Percentiles rank a stretch among this genome's conserved stretches.
Evolutionary conservation across 2,888 invertebrate species (phyloP).

Genomic region (Drosophila trichaetosa): DNA sequence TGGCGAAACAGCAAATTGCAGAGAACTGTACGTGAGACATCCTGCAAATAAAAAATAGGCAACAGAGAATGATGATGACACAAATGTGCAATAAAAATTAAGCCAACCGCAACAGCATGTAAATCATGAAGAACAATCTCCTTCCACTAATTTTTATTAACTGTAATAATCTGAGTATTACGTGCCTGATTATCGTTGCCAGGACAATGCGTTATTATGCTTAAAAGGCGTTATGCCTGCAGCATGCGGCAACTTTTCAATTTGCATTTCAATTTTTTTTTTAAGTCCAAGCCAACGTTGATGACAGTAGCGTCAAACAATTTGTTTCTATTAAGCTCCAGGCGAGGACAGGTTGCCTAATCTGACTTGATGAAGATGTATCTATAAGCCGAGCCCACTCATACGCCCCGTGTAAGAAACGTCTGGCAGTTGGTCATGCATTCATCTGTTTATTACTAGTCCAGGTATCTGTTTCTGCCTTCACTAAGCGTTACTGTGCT

Average conservation of each 20-base stretch:
- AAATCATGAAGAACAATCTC: background rate
- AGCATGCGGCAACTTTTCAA: conserved; percentile 21
- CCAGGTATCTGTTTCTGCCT: conserved; percentile 10
- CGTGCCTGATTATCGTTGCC: conserved; percentile 49
- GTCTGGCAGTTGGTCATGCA: conserved; percentile 11
- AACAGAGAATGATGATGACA: background rate
- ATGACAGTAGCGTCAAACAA: conserved; percentile 46
- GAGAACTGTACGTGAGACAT: conserved; percentile 80
- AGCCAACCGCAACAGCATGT: conserved; percentile 18
- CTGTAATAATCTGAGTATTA: conserved; percentile 43
- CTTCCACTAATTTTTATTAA: conserved; percentile 58
- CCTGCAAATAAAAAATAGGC: conserved; percentile 43
- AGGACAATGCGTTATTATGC: conserved; percentile 36
- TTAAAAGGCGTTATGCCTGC: conserved; percentile 36
- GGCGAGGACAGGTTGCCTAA: conserved; percentile 18
- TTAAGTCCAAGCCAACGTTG: conserved; percentile 27
- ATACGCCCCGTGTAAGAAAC: conserved; percentile 43
- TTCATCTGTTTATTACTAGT: background rate
- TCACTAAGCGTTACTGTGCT: conserved; percentile 9
- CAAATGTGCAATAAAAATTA: conserved; percentile 17
- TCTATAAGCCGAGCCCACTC: conserved; percentile 31
- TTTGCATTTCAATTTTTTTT: conserved; percentile 32
- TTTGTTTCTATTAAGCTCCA: conserved; percentile 67
- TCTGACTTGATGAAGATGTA: conserved; percentile 40
- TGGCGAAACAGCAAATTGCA: conserved; percentile 62